phyloP scores from a whole-genome alignment of 2,797 vertebrate genomes.

The Echeneis naucrates region DNA sequence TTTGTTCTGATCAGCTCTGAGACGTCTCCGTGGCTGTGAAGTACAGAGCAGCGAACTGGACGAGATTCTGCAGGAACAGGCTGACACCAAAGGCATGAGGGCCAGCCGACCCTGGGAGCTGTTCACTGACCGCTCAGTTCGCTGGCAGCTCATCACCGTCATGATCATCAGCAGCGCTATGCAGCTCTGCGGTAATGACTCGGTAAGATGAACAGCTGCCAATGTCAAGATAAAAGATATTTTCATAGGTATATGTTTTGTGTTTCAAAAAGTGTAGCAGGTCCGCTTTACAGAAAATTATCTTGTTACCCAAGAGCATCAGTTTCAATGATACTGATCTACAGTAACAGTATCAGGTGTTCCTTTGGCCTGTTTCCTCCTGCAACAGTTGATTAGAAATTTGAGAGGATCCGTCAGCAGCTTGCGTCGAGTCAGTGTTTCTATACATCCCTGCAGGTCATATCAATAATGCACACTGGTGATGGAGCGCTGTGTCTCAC shows the following conservation, averaged over 20 bases:
- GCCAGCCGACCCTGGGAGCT: slow-evolving; percentile 86
- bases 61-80: slow-evolving; percentile 89
- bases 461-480: slow-evolving; percentile 62
- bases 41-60: slow-evolving; percentile 86
- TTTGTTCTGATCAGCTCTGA: slow-evolving; percentile 82
- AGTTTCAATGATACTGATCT: slow-evolving; percentile 33
- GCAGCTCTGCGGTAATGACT: slow-evolving; percentile 94
- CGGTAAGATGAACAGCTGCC: slow-evolving; percentile 78
- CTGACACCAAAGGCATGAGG: slow-evolving; percentile 78
- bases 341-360: slow-evolving; percentile 44
- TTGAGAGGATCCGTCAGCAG: slow-evolving; percentile 57
- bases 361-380: slow-evolving; percentile 18
- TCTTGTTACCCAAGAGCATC: slow-evolving; percentile 3
- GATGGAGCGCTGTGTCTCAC: background rate
- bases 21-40: slow-evolving; percentile 82
- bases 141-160: slow-evolving; percentile 89
- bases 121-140: slow-evolving; percentile 80
- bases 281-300: slow-evolving; percentile 3
- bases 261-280: background rate
- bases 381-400: slow-evolving; percentile 56
- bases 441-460: slow-evolving; percentile 20
- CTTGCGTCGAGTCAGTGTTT: slow-evolving; percentile 13
- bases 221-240: background rate
- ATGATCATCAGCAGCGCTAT: slow-evolving; percentile 90
- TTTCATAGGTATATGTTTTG: background rate